Conservation (phyloP, 2,113 vertebrate genomes). For the Corythornis vintsioides region DNA sequence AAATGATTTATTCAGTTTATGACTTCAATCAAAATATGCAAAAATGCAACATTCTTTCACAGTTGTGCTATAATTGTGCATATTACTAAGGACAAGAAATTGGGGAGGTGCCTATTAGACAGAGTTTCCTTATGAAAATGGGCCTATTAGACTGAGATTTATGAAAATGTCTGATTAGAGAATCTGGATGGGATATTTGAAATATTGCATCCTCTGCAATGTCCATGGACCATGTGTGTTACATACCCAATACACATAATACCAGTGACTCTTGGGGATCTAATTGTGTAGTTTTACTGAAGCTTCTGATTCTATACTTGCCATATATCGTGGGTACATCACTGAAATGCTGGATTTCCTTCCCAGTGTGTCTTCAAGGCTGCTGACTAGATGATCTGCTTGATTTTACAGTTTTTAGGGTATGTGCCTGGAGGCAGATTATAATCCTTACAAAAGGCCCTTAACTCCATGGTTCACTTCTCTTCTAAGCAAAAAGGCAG, state of each 20-base stretch:
- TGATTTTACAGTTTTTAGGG: background rate
- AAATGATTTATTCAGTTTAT: conserved; percentile 37
- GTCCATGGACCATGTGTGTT: background rate
- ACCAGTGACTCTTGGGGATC: background rate
- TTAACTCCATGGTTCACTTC: background rate
- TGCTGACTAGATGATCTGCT: background rate
- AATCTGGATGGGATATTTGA: background rate
- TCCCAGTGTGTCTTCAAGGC: background rate
- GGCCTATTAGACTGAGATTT: background rate
- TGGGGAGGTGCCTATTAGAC: background rate
- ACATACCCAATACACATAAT: background rate
- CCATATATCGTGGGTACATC: background rate
- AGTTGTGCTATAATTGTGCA: background rate
- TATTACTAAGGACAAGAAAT: background rate
- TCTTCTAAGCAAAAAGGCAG: background rate
- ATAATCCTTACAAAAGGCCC: background rate
- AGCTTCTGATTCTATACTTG: background rate
- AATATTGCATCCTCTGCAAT: background rate
- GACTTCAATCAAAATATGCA: background rate
- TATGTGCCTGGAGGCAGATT: background rate
- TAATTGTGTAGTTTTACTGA: background rate
- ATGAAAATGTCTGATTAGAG: conserved; percentile 4
- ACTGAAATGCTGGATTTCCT: background rate
- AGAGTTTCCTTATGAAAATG: background rate
- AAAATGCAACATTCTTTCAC: background rate